These are phyloP conservation scores for Brachypterus glaber DNA, from an alignment of 2,888 invertebrate species.

Conservation along the genomic window DNA sequence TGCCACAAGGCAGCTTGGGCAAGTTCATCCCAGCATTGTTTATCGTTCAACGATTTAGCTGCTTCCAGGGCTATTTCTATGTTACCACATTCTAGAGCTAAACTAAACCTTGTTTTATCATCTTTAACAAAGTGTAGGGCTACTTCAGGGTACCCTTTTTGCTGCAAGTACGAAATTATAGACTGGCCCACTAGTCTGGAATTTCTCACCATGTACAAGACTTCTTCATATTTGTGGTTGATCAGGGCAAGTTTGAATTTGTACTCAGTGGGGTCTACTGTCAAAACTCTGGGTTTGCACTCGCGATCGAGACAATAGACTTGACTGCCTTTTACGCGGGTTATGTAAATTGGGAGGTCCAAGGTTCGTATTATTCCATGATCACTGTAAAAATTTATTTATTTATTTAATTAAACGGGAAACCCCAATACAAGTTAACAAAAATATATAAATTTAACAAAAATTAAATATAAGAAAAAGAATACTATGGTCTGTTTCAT, in stretches of 20 bases:
- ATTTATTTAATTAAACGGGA: too few relatives aligned
- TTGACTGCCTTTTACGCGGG: slow-evolving; percentile 79
- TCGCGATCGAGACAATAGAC: slow-evolving; percentile 94
- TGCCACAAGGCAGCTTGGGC: slow-evolving; percentile 89
- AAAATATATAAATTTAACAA: too few relatives aligned
- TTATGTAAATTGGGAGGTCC: slow-evolving; percentile 94
- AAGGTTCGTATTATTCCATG: slow-evolving; percentile 97
- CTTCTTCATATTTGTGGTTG: slow-evolving; percentile 92
- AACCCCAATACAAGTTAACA: too few relatives aligned
- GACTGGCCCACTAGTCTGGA: slow-evolving; percentile 97
- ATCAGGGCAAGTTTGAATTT: slow-evolving; percentile 95
- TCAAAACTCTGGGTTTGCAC: slow-evolving; percentile 78
- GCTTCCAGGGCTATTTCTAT: slow-evolving; percentile 96
- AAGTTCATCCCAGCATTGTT: slow-evolving; percentile 89
- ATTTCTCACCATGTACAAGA: slow-evolving; percentile 87
- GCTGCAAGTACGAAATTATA: slow-evolving; percentile 96
- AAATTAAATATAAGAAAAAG: too few relatives aligned
- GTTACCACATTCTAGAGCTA: slow-evolving; percentile 97
- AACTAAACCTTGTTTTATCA: slow-evolving; percentile 88
- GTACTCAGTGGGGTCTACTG: slow-evolving; percentile 95
- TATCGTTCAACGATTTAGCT: slow-evolving; percentile 88
- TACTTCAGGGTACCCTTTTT: slow-evolving; percentile 98
- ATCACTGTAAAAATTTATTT: slow-evolving; percentile 51
- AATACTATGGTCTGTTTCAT: too few relatives aligned
- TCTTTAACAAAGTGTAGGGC: slow-evolving; percentile 99